Evolutionary conservation across 2,888 invertebrate genomes (phyloP), one percentile per base, ranked within the genome.

Genomic region (Tyria jacobaeae): DNA sequence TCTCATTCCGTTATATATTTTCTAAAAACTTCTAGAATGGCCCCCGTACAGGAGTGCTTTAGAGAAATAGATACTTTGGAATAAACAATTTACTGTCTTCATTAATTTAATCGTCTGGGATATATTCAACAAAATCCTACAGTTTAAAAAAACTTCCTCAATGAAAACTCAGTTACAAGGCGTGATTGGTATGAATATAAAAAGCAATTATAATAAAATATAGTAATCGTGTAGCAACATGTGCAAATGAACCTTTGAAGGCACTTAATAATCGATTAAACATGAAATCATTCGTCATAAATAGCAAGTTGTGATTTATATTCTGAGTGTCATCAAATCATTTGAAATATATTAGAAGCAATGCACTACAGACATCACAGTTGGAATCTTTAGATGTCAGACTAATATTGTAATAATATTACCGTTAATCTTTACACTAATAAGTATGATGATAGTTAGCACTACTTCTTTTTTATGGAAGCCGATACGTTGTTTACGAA

Each of bases 341-440:
- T 17, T 21, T 21, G 15, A 35, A 21, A 51, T 21, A 35, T 24
- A 51, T 31, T 9, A 50, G 31, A 1, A 31, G 35, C 6, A 17
- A 21, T 12, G 27, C 27, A 6, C 7, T 31, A 21, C 44, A 44
- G 12, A 44, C 44, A 12, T 44, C 17, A 41, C 21, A 44, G 3
- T 44, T 44, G 44, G 21, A 44, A 21, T 44, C 44, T 44, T 44
- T 44, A 44, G 21, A 44, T 21, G 21, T 44, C 44, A 21, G 12
- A 21, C 21, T 44, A 44, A 21, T 44, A 44, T 44, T 44, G 17
- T 5, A 44, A 21, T 44, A 44, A 44, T 44, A 44, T 21, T 21
- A 44, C 44, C 44, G 44, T 44, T 44, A 44, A 44, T 44, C 44
- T 44, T 44, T 21, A 44, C 44, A 44, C 21, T 10, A 44, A 44